Base-by-base conservation (phyloP, 2,888 invertebrate species). In the Diarsia mendica region DNA sequence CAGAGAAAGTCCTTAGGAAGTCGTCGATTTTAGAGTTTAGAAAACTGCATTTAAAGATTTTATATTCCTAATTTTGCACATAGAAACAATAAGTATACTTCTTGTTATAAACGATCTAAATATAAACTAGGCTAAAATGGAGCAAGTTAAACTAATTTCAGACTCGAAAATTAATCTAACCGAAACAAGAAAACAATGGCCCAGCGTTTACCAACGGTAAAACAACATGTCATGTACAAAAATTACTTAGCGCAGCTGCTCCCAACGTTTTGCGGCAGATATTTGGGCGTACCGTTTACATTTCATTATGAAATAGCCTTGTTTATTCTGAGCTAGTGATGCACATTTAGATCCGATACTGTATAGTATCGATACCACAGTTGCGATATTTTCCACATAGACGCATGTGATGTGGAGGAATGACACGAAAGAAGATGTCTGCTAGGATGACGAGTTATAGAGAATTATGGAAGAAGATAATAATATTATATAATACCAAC, bases 301-400 rank as follows among this genome's bases (percentile, higher is more conserved):
- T 83, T 87, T 80, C 87, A 82, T 83, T 85, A 87, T 44, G 64
- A 46, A 76, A 74, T 79, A 79, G 80, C 79, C 67, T 79, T 88
- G 83, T 81, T 86, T 87, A 85, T 83, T 71, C 65, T 68, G 77
- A 65, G 51, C 44, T 33, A 33, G 60, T 60, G 33, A 33, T 60
- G 60, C 60, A 33, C 60, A 18, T 28, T 60, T 18, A 9, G 60
- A 60, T 60, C 2, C 58, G 3, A 33, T 60, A 33, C 18, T 33
- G 15, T 18, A 33, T 33, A 60, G 28, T 60, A 60, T 60, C 33
- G 60, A 60, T 60, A 60, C 28, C 15, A 39, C 39, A 39, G 39
- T 39, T 39, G 39, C 39, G 39, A 39, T 39, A 8, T 39, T 39
- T 39, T 8, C 6, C 39, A 3, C 39, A 39, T 39, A 39, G 39